These are phyloP conservation scores for Drosophila equinoxialis DNA, from an alignment of 1,140 invertebrate genomes.

Conservation along the genomic window DNA sequence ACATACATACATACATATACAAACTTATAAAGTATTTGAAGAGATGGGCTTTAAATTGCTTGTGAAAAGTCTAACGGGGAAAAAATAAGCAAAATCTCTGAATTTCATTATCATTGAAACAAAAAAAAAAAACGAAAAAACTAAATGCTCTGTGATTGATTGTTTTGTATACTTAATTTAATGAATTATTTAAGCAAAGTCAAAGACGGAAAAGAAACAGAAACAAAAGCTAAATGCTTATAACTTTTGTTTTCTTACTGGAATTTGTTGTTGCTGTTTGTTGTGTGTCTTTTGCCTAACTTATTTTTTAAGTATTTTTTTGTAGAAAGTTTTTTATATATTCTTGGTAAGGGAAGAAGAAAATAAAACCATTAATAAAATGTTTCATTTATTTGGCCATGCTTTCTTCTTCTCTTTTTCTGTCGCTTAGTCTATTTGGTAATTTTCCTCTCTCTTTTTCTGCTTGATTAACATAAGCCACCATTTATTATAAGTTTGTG, in stretches of 20 bases:
- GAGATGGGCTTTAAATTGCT: constrained; percentile 11
- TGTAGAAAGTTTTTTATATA: constrained; percentile 39
- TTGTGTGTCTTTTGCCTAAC: constrained; percentile 32
- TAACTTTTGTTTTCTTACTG: constrained; percentile 52
- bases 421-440: neutral
- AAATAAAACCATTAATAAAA: constrained; percentile 77
- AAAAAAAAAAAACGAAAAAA: constrained; percentile 20
- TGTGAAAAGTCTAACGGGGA: constrained; percentile 5
- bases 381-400: constrained; percentile 79
- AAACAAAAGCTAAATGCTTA: constrained; percentile 59
- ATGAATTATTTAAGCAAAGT: constrained; percentile 76
- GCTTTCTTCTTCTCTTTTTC: constrained; percentile 46
- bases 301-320: constrained; percentile 51
- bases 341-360: constrained; percentile 23
- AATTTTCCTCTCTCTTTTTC: constrained; percentile 44
- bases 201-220: constrained; percentile 21
- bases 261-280: constrained; percentile 13
- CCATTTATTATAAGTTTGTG: constrained; percentile 73
- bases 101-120: constrained; percentile 64
- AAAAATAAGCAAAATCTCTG: constrained; percentile 34
- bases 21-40: neutral
- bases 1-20: too few species aligned
- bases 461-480: constrained; percentile 82
- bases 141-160: constrained; percentile 75
- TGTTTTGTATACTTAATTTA: constrained; percentile 77